These are phyloP conservation scores for Narcine bancroftii DNA, from an alignment of 2,113 vertebrate genomes.

Conservation along the genomic window DNA sequence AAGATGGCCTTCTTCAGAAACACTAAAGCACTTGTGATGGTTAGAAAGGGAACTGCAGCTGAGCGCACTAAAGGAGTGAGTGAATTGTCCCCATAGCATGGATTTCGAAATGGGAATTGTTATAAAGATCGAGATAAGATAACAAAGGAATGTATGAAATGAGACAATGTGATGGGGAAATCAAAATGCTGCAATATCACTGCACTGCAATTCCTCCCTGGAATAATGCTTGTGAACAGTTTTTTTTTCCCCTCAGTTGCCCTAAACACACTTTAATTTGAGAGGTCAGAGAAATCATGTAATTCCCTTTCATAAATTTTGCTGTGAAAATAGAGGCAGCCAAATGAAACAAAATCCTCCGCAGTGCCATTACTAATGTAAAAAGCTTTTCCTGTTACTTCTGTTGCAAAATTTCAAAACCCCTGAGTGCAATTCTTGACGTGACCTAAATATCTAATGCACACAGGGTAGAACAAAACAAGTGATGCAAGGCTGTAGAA, in stretches of 20 bases:
- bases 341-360: constrained; percentile 11
- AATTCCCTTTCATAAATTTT: constrained; percentile 10
- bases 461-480: background rate
- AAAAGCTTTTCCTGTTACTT: background rate
- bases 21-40: background rate
- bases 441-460: constrained; percentile 17
- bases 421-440: background rate
- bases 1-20: background rate
- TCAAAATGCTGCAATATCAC: background rate
- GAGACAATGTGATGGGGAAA: background rate
- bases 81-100: background rate
- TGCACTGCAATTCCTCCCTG: background rate
- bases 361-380: background rate
- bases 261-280: background rate
- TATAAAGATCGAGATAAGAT: background rate
- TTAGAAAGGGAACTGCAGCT: background rate
- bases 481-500: constrained; percentile 8
- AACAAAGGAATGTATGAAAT: background rate
- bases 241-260: background rate
- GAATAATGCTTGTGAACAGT: background rate
- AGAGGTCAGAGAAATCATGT: background rate
- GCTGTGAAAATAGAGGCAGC: background rate
- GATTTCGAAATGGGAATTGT: background rate
- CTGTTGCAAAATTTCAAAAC: constrained; percentile 21
- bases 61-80: background rate